A percentile compares a stretch with the other conserved stretches of the same genome.
Conservation (phyloP, 2,888 invertebrate genomes). For the Polyommatus iphigenia region DNA sequence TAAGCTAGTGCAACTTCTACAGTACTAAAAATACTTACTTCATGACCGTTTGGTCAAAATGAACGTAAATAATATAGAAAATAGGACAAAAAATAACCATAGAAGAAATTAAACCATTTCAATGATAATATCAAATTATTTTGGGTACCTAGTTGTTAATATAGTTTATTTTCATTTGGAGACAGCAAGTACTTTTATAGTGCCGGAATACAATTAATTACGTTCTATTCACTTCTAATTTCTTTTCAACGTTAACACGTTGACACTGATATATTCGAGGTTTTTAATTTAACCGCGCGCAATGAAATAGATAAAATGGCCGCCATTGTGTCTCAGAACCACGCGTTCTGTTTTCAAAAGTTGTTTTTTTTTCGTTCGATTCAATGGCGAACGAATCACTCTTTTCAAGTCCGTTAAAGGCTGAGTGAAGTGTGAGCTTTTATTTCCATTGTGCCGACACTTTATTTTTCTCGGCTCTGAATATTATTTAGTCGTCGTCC, state of each 20-base stretch:
- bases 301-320: constrained; percentile 30
- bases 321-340: constrained; percentile 53
- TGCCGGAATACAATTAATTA: not conserved
- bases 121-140: too few species aligned
- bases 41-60: not conserved
- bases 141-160: not conserved
- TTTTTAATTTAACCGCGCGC: constrained; percentile 6
- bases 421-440: constrained; percentile 52
- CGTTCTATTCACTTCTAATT: constrained; percentile 6
- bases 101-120: too few species aligned
- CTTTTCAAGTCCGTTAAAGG: constrained; percentile 44
- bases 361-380: constrained; percentile 46
- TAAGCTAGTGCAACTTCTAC: not conserved
- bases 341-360: constrained; percentile 44
- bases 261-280: constrained; percentile 21
- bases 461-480: constrained; percentile 61
- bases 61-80: not conserved
- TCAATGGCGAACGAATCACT: constrained; percentile 45
- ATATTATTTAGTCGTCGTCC: constrained; percentile 63
- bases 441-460: constrained; percentile 53
- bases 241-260: constrained; percentile 5
- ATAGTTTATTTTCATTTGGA: not conserved
- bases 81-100: not conserved
- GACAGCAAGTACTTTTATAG: not conserved
- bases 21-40: not conserved